Evolutionary conservation across 2,797 vertebrate species (phyloP), one percentile per base, ranked within the genome.

Genomic region (Phyllotis vaccarum): DNA sequence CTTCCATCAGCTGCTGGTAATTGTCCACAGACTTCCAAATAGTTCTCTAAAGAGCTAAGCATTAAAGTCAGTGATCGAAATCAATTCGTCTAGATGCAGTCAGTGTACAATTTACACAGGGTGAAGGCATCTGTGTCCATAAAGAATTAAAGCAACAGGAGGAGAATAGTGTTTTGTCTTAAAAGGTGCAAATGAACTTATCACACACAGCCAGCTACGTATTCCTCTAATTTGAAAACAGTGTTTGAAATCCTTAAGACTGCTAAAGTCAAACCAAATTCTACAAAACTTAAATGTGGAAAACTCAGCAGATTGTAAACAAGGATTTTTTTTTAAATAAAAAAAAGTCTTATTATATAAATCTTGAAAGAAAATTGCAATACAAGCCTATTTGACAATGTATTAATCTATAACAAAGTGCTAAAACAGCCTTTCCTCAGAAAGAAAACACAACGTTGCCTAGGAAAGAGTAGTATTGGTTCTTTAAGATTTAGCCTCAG

Each of bases 61-160:
- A 19, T 94, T 95, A 72, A 93, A 82, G 64, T 24, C 43, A 85
- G 34, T 64, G 75, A 43, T 56, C 24, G 75, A 91, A 78, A 11
- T n/a, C 40, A 91, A 29, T 85, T 17, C 0, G 34, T 91, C 27
- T 66, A 76, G 46, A 83, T 75, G 49, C 3, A 70, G 40, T 81
- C 49, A 52, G 19, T 88, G 24, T 3, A 80, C n/a, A 85, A 52
- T 88, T 91, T 90, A 66, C 29, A 29, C 72, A 83, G 81, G 19
- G 64, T 7, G 24, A 90, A 86, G 6, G 2, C n/a, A 94, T 19
- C 43, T 94, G 34, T 7, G 6, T 75, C 46, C 46, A 66, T 43
- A 86, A 86, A 91, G 24, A 89, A 66, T 37, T 76, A 86, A 93
- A 52, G 21, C 92, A 95, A 93, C 2, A 78, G 60, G 58, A 94